Conservation (phyloP, 2,797 vertebrate genomes). For the Corythornis leucogaster region DNA sequence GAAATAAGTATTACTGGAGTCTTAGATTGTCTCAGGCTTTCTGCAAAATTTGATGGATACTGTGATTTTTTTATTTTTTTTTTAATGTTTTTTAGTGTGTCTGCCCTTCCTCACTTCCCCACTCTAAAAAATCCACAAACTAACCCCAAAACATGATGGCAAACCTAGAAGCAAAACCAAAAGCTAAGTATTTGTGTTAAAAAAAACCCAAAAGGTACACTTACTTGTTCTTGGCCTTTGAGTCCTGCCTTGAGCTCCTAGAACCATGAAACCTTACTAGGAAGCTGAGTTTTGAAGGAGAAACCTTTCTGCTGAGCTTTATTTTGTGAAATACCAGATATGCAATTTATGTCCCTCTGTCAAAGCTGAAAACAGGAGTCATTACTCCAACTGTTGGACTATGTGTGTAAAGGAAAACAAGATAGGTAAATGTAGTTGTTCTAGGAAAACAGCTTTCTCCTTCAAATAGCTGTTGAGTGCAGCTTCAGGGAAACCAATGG, state of each 20-base stretch:
- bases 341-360: background rate
- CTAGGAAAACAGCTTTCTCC: background rate
- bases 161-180: background rate
- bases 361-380: background rate
- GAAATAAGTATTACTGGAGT: background rate
- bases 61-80: background rate
- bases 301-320: background rate
- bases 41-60: background rate
- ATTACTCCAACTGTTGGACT: background rate
- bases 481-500: background rate
- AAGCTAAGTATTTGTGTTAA: background rate
- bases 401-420: background rate
- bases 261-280: background rate
- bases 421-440: background rate
- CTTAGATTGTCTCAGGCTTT: background rate
- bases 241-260: background rate
- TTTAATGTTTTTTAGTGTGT: background rate
- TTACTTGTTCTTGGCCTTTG: background rate
- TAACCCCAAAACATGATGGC: accelerated
- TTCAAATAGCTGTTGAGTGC: background rate
- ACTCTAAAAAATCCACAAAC: background rate
- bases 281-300: background rate
- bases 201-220: background rate
- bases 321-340: background rate
- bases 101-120: background rate